Evolutionary conservation across 2,797 vertebrate genomes (phyloP).

Genomic region (Cuculus canorus): DNA sequence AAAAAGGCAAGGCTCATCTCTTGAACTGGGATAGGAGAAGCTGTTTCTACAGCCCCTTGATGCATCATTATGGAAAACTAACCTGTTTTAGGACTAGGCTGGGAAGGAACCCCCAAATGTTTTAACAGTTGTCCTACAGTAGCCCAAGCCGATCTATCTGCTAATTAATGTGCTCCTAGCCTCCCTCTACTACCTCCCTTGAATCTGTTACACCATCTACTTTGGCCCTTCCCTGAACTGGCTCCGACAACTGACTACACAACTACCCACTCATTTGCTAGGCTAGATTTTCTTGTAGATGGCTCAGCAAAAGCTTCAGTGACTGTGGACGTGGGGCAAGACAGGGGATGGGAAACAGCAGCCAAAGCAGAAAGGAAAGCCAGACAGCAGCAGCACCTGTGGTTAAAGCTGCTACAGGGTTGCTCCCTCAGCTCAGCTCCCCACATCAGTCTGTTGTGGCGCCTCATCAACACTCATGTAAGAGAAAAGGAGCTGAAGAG

Average conservation of each 20-base stretch:
- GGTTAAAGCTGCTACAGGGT: background rate
- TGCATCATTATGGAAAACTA: background rate
- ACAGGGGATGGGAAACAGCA: background rate
- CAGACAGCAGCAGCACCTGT: rapidly evolving
- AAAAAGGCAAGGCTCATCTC: background rate
- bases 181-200: background rate
- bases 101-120: no score
- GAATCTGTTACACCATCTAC: background rate
- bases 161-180: background rate
- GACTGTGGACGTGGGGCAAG: background rate
- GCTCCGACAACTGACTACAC: background rate
- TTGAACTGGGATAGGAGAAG: background rate
- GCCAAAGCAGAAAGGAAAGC: background rate
- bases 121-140: background rate
- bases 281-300: background rate
- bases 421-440: background rate
- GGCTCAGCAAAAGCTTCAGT: background rate
- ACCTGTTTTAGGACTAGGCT: background rate
- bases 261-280: background rate
- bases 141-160: background rate
- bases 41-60: background rate
- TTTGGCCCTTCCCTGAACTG: background rate
- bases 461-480: rapidly evolving
- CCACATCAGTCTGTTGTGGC: rapidly evolving
- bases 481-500: background rate